These are phyloP conservation scores for Ictidomys tridecemlineatus DNA, from an alignment of 2,113 vertebrate species.

Conservation along the genomic window DNA sequence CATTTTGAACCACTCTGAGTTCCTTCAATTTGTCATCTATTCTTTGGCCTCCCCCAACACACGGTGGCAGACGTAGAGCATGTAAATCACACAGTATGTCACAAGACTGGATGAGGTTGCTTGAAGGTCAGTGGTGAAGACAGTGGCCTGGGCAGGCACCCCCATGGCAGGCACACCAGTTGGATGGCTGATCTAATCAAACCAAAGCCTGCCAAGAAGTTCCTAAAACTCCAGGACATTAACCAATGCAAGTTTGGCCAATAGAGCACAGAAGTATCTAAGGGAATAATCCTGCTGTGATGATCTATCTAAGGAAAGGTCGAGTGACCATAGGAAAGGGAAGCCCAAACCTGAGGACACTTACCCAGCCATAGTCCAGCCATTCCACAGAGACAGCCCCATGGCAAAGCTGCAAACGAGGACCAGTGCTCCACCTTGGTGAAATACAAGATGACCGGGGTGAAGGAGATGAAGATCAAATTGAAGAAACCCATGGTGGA, in stretches of 20 bases:
- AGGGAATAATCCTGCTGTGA: neutral
- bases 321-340: neutral
- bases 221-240: neutral
- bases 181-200: neutral
- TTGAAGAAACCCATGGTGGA: slow-evolving; percentile 99
- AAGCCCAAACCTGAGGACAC: neutral
- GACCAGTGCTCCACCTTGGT: slow-evolving; percentile 98
- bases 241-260: neutral
- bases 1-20: neutral
- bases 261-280: neutral
- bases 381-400: slow-evolving; percentile 98
- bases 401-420: slow-evolving; percentile 95
- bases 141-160: neutral
- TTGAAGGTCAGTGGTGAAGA: neutral
- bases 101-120: neutral
- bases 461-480: slow-evolving; percentile 97
- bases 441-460: slow-evolving; percentile 96
- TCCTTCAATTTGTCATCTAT: neutral
- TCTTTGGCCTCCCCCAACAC: neutral
- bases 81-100: too few species aligned
- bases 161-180: neutral
- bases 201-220: neutral
- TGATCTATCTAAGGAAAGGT: neutral
- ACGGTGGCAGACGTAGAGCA: neutral
- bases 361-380: slow-evolving; percentile 97